Conservation (phyloP, 2,797 vertebrate species). For the Hoplostethus mediterraneus region DNA sequence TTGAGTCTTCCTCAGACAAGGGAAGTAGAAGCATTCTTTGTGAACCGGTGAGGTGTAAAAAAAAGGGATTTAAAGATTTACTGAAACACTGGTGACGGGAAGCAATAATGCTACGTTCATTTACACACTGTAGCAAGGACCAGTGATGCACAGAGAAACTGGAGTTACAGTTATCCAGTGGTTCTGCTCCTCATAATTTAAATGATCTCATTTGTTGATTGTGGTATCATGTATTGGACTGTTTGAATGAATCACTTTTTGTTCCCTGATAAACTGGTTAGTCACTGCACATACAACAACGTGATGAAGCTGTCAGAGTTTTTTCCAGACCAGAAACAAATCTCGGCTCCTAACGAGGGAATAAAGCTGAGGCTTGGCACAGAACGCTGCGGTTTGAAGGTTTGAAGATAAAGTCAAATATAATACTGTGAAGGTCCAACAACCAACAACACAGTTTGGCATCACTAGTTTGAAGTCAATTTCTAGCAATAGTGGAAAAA, state of each 20-base stretch:
- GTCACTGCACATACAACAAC: background rate
- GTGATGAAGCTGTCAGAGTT: conserved; percentile 13
- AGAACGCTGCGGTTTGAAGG: background rate
- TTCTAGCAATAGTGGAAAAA: no score
- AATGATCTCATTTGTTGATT: background rate
- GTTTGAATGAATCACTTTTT: conserved; percentile 21
- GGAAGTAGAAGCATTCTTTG: conserved; percentile 25
- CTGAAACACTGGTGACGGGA: background rate
- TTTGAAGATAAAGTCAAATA: background rate
- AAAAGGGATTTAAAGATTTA: conserved; percentile 38
- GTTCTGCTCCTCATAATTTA: background rate
- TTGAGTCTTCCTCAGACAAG: conserved; percentile 5
- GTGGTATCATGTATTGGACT: background rate
- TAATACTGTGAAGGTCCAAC: conserved; percentile 5
- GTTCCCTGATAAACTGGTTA: conserved; percentile 21
- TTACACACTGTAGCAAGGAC: conserved; percentile 13
- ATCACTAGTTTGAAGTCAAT: background rate
- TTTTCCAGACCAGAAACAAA: conserved; percentile 38
- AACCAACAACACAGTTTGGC: conserved; percentile 7
- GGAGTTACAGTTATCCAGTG: conserved; percentile 7
- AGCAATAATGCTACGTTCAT: background rate
- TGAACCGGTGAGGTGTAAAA: conserved; percentile 41
- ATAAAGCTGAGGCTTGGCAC: conserved; percentile 27
- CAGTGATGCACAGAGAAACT: conserved; percentile 38
- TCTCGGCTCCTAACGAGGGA: conserved; percentile 8